Evolutionary conservation across 1,140 invertebrate genomes (phyloP), one percentile per base, ranked within the genome.

Genomic region (Drosophila seguyi): DNA sequence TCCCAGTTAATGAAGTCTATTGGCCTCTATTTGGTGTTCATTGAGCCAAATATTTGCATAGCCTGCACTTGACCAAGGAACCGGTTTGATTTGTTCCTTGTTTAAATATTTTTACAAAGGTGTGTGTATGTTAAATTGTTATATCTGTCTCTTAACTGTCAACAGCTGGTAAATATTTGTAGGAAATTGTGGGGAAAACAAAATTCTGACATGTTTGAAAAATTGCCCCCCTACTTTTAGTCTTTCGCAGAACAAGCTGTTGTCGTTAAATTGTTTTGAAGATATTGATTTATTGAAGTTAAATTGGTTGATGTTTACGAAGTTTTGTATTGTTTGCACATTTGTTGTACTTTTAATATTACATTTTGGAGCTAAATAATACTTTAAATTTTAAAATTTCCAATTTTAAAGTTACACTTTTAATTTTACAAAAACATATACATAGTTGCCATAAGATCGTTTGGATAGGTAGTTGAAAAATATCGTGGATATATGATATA

Each of bases 11-110:
- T 57, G 16, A 47, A 72, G 57, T 57, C n/a, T n/a, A 41, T 71
- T 44, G 65, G 47, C 45, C 65, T 57, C 63, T 11, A 68, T 67
- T 53, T n/a, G 59, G 42, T 27, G 42, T 31, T 39, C 63, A 62
- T 13, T 25, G 20, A 18, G 18, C 31, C 65, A 72, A 72, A 72
- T 72, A 72, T 72, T 72, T 71, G 52, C 44, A 58, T 71, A n/a
- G 52, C 53, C 18, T 72, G 68, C 68, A 72, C 68, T 72, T 72
- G 66, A 71, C 67, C 34, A 36, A 25, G 41, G 34, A 67, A 67
- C 65, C 60, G 61, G 65, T 67, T 71, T 38, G 34, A 66, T 50
- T 66, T 38, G 60, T 27, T 67, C 59, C 63, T 69, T 72, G 36
- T 25, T 27, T n/a, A 66, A 68, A 41, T 66, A 66, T 66, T 48